phyloP scores from a whole-genome alignment of 2,113 vertebrate species.

The Scortum barcoo region DNA sequence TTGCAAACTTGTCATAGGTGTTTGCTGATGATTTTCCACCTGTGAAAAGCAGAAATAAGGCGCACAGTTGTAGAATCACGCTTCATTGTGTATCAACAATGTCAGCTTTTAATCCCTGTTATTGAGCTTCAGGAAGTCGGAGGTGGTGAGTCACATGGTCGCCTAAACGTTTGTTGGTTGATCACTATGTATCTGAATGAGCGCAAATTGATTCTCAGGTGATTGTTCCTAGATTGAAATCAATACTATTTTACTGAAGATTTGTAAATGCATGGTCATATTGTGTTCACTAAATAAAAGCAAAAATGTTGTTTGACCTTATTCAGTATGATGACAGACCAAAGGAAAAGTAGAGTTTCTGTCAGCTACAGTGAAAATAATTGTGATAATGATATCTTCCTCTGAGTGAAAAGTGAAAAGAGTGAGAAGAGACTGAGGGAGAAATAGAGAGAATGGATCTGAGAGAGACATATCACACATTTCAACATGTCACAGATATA shows the following conservation, averaged over 20 bases:
- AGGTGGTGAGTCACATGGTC: not conserved
- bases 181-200: not conserved
- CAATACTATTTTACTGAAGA: no score
- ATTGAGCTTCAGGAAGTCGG: conserved; percentile 6
- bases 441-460: not conserved
- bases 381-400: not conserved
- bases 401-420: no score
- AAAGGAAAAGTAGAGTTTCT: not conserved
- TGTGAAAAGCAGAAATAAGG: not conserved
- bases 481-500: conserved; percentile 37
- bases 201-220: not conserved
- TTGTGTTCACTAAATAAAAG: not conserved
- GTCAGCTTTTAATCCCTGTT: not conserved
- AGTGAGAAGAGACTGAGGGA: conserved; percentile 9
- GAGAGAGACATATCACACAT: conserved; percentile 15
- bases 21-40: not conserved
- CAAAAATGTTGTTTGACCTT: not conserved
- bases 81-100: not conserved
- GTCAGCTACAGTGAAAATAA: not conserved
- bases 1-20: not conserved
- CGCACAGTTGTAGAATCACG: not conserved
- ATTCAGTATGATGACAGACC: not conserved
- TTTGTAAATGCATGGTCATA: not conserved
- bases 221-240: not conserved
- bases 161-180: not conserved